Base-by-base conservation (phyloP, 2,888 invertebrate genomes). In the Pristionchus exspectatus region DNA sequence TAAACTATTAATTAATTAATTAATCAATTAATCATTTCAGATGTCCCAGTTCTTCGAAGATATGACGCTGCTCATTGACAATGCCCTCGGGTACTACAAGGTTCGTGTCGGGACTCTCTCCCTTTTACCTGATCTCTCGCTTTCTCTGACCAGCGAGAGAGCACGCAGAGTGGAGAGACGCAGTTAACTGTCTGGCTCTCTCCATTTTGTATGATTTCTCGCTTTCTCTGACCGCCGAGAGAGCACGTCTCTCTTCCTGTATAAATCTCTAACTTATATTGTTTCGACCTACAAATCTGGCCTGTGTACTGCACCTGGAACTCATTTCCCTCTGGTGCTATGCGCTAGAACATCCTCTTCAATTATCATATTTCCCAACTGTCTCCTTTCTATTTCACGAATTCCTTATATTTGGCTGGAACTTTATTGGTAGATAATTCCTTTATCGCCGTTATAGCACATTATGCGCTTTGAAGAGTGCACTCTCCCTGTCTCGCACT, bases 41-140 rank as follows among this genome's bases (percentile, higher is more conserved):
- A 96, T 98, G 92, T 98, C 98, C 56, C 98, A 98, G 95, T 96
- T 99, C 91, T 97, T 97, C 69, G 96, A 97, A 16, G 99, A 99
- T 95, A 97, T 99, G 92, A 97, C 98, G 94, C 96, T 98, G 63
- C 96, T 99, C 94, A 97, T 98, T 54, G 97, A 97, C 93, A 99
- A 99, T 96, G 98, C 98, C 0, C 98, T 98, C 95, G 97, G 97
- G 16, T 99, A 98, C 96, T 98, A 98, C 95, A 98, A 96, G 96
- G 96, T 96, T 27, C 12, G 66, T 12, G 14, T 21, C 83, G 5
- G 12, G 30, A 87, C 38, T 69, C n/a, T 69, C 69, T 69, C 69
- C 4, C 4, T 27, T 69, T 69, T n/a, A 9, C 69, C 16, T 24
- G 14, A 14, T 27, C 14, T 27, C 69, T 69, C 44, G 44, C 12